These are phyloP conservation scores for Solenodon paradoxus DNA, from an alignment of 2,113 vertebrate genomes.

Conservation along the genomic window DNA sequence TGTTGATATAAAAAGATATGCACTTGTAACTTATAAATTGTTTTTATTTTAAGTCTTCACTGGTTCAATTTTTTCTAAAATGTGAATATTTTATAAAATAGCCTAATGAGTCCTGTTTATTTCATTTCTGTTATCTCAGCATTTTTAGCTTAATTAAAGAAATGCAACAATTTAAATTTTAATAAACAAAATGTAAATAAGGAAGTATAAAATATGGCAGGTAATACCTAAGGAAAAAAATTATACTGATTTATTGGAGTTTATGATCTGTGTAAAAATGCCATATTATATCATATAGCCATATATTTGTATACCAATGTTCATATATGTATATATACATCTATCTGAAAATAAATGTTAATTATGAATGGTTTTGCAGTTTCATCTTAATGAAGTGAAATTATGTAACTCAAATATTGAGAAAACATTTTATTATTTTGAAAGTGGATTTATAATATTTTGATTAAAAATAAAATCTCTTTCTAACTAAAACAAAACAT, in stretches of 20 bases:
- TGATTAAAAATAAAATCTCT: not conserved
- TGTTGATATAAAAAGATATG: too few relatives aligned
- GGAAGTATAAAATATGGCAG: not conserved
- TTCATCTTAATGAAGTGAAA: not conserved
- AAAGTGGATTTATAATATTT: not conserved
- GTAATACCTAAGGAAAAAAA: not conserved
- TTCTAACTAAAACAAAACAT: not conserved
- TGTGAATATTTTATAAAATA: not conserved
- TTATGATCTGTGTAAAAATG: not conserved
- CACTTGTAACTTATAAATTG: too few relatives aligned
- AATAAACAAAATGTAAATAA: not conserved
- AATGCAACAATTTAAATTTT: not conserved
- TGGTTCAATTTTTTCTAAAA: not conserved
- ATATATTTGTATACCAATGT: not conserved
- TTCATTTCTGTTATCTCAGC: not conserved
- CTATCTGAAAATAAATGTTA: not conserved
- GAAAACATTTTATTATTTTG: not conserved
- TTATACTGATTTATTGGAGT: not conserved
- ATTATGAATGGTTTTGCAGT: not conserved
- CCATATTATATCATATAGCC: not conserved
- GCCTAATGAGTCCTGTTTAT: not conserved
- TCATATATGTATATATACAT: not conserved
- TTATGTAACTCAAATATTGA: not conserved
- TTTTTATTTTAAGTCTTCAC: slow-evolving; percentile 26
- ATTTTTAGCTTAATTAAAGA: too few relatives aligned